Conservation (phyloP, 2,888 invertebrate genomes). For the Dyspetes luteomarginatus region DNA sequence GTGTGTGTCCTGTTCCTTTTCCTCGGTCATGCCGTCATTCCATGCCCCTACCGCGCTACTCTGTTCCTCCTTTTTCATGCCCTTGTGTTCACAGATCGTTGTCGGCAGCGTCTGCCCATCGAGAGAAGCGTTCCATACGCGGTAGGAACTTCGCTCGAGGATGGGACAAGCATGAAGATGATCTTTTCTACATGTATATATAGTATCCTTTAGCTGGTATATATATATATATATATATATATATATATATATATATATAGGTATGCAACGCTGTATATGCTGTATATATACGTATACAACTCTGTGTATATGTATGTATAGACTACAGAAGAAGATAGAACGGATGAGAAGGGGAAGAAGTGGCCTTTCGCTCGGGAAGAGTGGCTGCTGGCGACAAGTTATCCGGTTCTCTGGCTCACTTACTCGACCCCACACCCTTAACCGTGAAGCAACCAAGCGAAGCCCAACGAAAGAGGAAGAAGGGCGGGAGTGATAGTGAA, state of each 20-base stretch:
- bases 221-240: background rate
- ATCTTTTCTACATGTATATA: no score
- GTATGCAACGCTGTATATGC: background rate
- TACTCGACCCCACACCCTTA: slow-evolving; percentile 45
- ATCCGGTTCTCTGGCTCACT: slow-evolving; percentile 58
- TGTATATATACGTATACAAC: background rate
- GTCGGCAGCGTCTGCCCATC: slow-evolving; percentile 61
- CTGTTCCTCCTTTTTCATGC: slow-evolving; percentile 12
- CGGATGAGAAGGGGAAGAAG: slow-evolving; percentile 34
- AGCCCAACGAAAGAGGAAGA: slow-evolving; percentile 4
- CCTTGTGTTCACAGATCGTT: slow-evolving; percentile 76
- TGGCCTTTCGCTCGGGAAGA: slow-evolving; percentile 47
- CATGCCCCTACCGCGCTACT: slow-evolving; percentile 39
- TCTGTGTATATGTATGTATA: slow-evolving; percentile 18
- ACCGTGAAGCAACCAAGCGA: slow-evolving; percentile 40
- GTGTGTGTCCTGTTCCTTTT: slow-evolving; percentile 44
- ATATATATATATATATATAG: background rate
- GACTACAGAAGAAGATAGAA: slow-evolving; percentile 25
- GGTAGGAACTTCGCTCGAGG: slow-evolving; percentile 39
- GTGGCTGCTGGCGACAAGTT: slow-evolving; percentile 61
- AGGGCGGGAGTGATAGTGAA: slow-evolving; percentile 15
- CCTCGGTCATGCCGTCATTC: slow-evolving; percentile 22
- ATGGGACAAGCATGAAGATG: slow-evolving; percentile 2
- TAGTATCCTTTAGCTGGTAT: no score
- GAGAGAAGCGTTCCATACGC: slow-evolving; percentile 48